Base-by-base conservation (phyloP, 2,113 vertebrate species). In the Tautogolabrus adspersus region DNA sequence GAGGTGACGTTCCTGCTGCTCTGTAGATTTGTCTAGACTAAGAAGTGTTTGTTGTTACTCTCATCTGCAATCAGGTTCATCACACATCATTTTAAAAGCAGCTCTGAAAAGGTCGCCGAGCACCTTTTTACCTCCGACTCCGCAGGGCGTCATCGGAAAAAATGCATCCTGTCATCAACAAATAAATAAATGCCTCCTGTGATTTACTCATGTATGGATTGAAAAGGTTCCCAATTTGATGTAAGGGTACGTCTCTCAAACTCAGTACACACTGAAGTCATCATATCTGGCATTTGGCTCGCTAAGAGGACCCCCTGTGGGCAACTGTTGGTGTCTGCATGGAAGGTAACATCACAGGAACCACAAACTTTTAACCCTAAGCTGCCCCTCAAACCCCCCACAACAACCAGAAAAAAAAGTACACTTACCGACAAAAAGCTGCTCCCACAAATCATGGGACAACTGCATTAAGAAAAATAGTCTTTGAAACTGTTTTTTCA, bases 71-170 rank as follows among this genome's bases (percentile, higher is more conserved):
- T 82, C 81, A 84, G 73, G 58, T 69, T 88, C 83, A 83, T 77
- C 46, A 34, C 66, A 64, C 71, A 81, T 87, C 75, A 78, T 74
- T 23, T 64, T 66, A 12, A 34, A 23, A 47, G 66, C 10, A 10
- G 16, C 13, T 55, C 37, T 68, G 88, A 85, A 87, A 91, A 91
- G 90, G 86, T 89, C 72, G n/a, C 34, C 15, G 0, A 57, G 58
- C 81, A 71, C 61, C 75, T 71, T 66, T 67, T 38, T 62, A 73
- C 58, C 44, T 8, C 44, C 10, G 44, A 10, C 79, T 76, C 80
- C 6, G 0, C 0, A 52, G 79, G 77, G 72, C n/a, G 59, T 64
- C 77, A 22, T 23, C n/a, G 7, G 26, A 77, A 64, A 62, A 34
- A 42, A 42, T 42, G 54, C 19, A 47, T 62, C 54, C 66, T n/a